These are phyloP conservation scores for Geophilus truncorum DNA, from an alignment of 2,888 invertebrate genomes.

Conservation along the genomic window DNA sequence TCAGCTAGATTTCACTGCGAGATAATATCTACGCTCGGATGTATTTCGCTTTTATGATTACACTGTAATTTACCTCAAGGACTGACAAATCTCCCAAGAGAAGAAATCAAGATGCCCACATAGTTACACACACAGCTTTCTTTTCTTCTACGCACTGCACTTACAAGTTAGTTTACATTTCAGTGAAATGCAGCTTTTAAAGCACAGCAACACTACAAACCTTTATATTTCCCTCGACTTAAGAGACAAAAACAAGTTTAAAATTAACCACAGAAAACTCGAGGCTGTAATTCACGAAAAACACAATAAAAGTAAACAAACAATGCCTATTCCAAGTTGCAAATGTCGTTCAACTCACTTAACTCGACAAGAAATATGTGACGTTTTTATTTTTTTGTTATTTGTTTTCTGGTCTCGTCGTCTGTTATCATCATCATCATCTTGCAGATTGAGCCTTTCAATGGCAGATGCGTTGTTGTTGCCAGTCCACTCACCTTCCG, in stretches of 20 bases:
- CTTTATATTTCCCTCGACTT: too few species aligned
- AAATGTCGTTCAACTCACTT: background rate
- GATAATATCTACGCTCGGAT: background rate
- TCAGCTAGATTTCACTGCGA: background rate
- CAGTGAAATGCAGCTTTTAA: too few species aligned
- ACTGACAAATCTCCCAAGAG: constrained; percentile 1
- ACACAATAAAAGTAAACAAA: too few species aligned
- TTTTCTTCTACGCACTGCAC: too few species aligned
- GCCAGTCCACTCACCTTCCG: constrained; percentile 7
- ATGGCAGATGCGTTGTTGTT: constrained; percentile 16
- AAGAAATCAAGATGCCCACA: background rate
- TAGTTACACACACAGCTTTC: background rate
- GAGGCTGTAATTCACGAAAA: too few species aligned
- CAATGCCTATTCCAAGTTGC: too few species aligned
- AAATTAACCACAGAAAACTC: too few species aligned
- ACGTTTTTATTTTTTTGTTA: background rate
- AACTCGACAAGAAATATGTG: background rate
- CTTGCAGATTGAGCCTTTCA: background rate
- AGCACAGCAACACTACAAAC: too few species aligned
- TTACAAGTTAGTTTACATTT: too few species aligned
- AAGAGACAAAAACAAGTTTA: too few species aligned
- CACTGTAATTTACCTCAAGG: constrained; percentile 3
- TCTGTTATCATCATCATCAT: background rate
- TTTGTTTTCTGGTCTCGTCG: background rate
- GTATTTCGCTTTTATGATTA: background rate